Evolutionary conservation across 1,140 invertebrate genomes (phyloP).

Genomic region (Apis florea): DNA sequence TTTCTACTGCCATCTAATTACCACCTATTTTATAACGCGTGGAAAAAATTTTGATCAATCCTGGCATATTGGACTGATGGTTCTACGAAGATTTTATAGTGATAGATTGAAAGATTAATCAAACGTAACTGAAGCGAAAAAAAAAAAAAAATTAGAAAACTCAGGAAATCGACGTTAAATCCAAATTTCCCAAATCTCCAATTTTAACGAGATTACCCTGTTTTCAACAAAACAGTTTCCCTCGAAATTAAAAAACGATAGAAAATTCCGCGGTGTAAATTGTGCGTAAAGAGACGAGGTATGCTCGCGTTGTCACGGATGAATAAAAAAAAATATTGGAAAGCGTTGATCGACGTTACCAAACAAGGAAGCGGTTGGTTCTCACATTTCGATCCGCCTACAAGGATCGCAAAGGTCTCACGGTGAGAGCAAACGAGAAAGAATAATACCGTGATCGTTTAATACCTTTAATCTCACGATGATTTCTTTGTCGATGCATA

Average conservation of each 20-base stretch:
- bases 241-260: no score
- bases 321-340: conserved; percentile 48
- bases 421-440: conserved; percentile 43
- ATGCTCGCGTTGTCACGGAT: conserved; percentile 21
- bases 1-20: no score
- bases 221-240: no score
- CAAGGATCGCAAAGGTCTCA: conserved; percentile 51
- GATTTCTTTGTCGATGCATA: not conserved
- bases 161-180: no score
- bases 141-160: no score
- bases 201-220: no score
- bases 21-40: no score
- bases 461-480: conserved; percentile 23
- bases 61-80: no score
- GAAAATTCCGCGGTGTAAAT: no score
- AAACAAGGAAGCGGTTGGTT: conserved; percentile 59
- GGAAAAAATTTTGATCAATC: no score
- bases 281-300: not conserved
- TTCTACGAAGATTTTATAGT: not conserved
- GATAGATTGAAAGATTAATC: not conserved
- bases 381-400: conserved; percentile 61
- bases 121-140: not conserved
- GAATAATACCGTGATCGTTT: not conserved
- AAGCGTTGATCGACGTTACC: conserved; percentile 49
- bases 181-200: no score